Percentiles rank a stretch among this genome's conserved stretches.
These are phyloP conservation scores for Apodemia duryi DNA, from an alignment of 2,888 invertebrate genomes.

Conservation along the genomic window DNA sequence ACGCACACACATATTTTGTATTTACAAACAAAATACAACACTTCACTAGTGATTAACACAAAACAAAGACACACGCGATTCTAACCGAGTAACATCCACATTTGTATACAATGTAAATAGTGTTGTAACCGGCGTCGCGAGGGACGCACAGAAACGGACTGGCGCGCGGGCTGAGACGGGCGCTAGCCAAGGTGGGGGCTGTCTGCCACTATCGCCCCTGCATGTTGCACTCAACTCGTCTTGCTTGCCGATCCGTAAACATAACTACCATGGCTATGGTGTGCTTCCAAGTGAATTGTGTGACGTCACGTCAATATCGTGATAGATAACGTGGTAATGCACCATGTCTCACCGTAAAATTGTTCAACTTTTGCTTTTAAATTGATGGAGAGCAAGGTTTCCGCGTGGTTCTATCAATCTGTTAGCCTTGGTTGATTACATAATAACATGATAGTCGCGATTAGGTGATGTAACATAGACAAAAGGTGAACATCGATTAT, in stretches of 20 bases:
- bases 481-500: not conserved
- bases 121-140: constrained; percentile 59
- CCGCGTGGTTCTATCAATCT: not conserved
- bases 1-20: constrained; percentile 54
- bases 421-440: not conserved
- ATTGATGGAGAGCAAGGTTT: constrained; percentile 5
- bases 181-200: constrained; percentile 63
- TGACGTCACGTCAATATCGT: constrained; percentile 40
- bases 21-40: constrained; percentile 41
- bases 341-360: constrained; percentile 22
- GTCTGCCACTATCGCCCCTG: constrained; percentile 50
- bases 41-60: constrained; percentile 54
- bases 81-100: constrained; percentile 45
- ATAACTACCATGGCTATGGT: constrained; percentile 32
- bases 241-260: constrained; percentile 44
- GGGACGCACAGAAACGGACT: constrained; percentile 73
- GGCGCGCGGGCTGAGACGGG: constrained; percentile 47
- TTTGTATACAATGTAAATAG: constrained; percentile 41
- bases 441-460: not conserved
- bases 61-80: constrained; percentile 64
- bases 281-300: constrained; percentile 38
- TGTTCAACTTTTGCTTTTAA: constrained; percentile 24
- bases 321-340: constrained; percentile 28
- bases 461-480: not conserved
- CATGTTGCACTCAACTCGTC: constrained; percentile 62